Conservation (phyloP, 2,113 vertebrate genomes). For the Lepisosteus oculatus region DNA sequence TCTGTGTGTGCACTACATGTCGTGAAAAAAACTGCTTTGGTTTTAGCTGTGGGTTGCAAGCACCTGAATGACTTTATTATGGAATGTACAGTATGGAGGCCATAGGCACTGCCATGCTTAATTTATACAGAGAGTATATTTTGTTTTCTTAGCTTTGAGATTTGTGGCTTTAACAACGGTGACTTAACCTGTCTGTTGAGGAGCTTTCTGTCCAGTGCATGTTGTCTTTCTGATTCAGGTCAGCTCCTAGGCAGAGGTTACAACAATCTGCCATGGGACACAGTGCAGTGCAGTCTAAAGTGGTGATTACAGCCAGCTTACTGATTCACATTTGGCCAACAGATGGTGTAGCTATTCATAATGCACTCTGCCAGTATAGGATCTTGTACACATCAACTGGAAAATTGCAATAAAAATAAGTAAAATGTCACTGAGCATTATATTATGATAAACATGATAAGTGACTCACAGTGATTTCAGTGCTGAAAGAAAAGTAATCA, state of each 20-base stretch:
- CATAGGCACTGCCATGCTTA: no score
- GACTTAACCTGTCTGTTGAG: slow-evolving; percentile 13
- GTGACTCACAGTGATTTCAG: slow-evolving; percentile 16
- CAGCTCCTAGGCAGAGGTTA: slow-evolving; percentile 33
- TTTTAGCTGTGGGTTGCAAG: no score
- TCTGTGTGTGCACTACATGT: no score
- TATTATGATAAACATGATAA: slow-evolving; percentile 32
- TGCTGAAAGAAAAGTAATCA: slow-evolving; percentile 30
- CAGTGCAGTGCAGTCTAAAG: slow-evolving; percentile 28
- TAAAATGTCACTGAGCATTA: slow-evolving; percentile 54
- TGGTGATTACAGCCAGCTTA: slow-evolving; percentile 48
- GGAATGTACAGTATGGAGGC: no score
- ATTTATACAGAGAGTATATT: no score
- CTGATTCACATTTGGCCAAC: slow-evolving; percentile 56
- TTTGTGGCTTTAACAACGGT: background rate
- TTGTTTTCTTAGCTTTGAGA: no score
- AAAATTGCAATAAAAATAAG: slow-evolving; percentile 46
- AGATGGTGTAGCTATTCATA: slow-evolving; percentile 47
- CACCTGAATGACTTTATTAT: no score
- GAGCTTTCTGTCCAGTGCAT: slow-evolving; percentile 22
- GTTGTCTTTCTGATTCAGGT: slow-evolving; percentile 41
- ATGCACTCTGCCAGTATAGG: slow-evolving; percentile 35
- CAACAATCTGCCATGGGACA: slow-evolving; percentile 35
- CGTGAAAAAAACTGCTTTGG: no score
- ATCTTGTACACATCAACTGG: slow-evolving; percentile 41